Base-by-base conservation (phyloP, 2,888 invertebrate species). In the Halictus ligatus region DNA sequence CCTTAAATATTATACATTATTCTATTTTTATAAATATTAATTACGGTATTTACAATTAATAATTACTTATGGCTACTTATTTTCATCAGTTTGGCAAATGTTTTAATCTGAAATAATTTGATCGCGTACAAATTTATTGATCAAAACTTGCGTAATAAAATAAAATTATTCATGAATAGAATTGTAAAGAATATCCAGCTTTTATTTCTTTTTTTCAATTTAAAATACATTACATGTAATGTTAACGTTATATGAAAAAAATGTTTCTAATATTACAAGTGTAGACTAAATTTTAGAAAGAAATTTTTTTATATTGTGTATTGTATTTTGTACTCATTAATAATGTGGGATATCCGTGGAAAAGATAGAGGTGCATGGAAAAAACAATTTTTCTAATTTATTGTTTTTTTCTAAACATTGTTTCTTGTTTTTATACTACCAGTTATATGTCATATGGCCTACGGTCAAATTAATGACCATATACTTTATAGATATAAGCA, bases 401-500 rank as follows among this genome's bases (percentile, higher is more conserved):
- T 54, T 71, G 15, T 79, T 67, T 35, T 67, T 78, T 60, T 75
- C 67, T 43, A 35, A 84, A 35, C 12, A 75, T 71, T 72, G 40
- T 67, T 79, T 76, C 25, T 77, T 18, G 75, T 78, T 54, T 64
- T 72, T 71, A 25, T 60, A 84, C 67, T 83, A 83, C 43, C 60
- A 50, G 43, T 80, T 84, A 85, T 40, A 58, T 60, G 78, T 76
- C 35, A 73, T 60, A 73, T 46, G 21, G 25, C 60, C 58, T 50
- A 64, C 35, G 46, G 74, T 40, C 21, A 74, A 81, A 67, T 74
- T 58, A 72, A 77, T 43, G 64, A 81, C 35, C 81, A 71, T 85
- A 81, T 81, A 78, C 74, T 85, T 90, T 88, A 88, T 87, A 88
- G 85, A 64, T 81, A 75, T 85, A 89, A 89, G 82, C 89, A 90